Evolutionary conservation across 2,888 invertebrate genomes (phyloP).

Genomic region (Protophormia terraenovae): DNA sequence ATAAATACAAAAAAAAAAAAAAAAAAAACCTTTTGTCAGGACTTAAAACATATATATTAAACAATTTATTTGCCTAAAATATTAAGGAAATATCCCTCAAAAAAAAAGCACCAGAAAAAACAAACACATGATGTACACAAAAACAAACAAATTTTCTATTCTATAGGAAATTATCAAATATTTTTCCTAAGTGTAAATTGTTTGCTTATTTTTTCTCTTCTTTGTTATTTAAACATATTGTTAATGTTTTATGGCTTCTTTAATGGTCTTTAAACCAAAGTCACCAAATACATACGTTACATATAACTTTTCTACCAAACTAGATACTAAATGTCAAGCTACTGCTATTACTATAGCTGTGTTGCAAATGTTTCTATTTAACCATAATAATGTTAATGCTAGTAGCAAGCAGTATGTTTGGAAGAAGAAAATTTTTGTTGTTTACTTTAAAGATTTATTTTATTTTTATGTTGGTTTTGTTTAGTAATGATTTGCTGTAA

Average conservation of each 20-base stretch:
- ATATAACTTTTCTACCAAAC: slow-evolving; percentile 25
- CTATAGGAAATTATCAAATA: slow-evolving; percentile 2
- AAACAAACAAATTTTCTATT: background rate
- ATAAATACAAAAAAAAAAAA: background rate
- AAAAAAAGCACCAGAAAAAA: too few relatives aligned
- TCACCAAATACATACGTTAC: slow-evolving; percentile 45
- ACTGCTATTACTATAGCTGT: slow-evolving; percentile 5
- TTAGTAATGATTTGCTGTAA: slow-evolving; percentile 44
- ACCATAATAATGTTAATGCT: slow-evolving; percentile 34
- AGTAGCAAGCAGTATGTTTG: too few relatives aligned
- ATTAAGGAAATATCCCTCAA: slow-evolving; percentile 6
- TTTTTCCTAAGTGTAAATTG: background rate
- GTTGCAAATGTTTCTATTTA: slow-evolving; percentile 13
- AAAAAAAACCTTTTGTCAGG: background rate
- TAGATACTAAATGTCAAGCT: slow-evolving; percentile 1
- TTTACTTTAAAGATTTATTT: slow-evolving; percentile 61
- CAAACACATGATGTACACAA: slow-evolving; percentile 11
- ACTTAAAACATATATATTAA: background rate
- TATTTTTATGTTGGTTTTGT: slow-evolving; percentile 18
- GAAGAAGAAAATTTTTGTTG: slow-evolving; percentile 19
- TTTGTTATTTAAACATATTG: slow-evolving; percentile 17
- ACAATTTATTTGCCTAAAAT: slow-evolving; percentile 11
- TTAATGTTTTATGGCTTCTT: slow-evolving; percentile 62
- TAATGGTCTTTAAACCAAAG: slow-evolving; percentile 61
- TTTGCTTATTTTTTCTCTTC: background rate